Base-by-base conservation (phyloP, 2,888 invertebrate species). In the Anticlea derivata region DNA sequence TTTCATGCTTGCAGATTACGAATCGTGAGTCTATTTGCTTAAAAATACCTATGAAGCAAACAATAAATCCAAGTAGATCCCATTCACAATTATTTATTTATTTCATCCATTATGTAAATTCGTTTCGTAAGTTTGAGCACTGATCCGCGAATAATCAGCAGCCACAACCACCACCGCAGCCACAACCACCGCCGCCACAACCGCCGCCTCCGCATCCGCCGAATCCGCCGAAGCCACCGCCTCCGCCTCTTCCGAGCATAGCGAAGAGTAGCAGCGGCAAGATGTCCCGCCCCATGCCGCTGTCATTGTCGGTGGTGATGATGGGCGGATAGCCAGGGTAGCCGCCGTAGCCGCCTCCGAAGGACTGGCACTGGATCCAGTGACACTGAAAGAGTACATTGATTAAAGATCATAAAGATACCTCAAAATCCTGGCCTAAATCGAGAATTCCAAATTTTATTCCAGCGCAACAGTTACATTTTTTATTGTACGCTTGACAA, bases 161-260 rank as follows among this genome's bases (percentile, higher is more conserved):
- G 1, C 65, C 47, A 12, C 52, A 41, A 2, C 62, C 50, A 4
- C 66, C 60, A 0, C 61, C 55, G 34, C 64, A 61, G 1, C 67
- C 61, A 0, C 65, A 22, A 37, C 67, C 60, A 0, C 66, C 47
- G 10, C 51, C 41, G 1, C 63, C 52, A 2, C 67, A 60, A 0
- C 61, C 52, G 3, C 67, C 43, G 3, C 62, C 62, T 5, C 60
- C 66, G 47, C 54, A 70, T 23, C 50, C 43, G 4, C 58, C 38
- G 6, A 33, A 56, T 5, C 60, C 58, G 5, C 55, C 53, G 29
- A 29, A 54, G 2, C 57, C 56, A 6, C 61, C 56, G 5, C 58
- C 54, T 0, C 63, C 50, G 8, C 55, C 60, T 37, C 63, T 39
- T 1, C 51, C 58, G 10, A 55, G 44, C 33, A 48, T 17, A 7